Base-by-base conservation (phyloP, 2,797 vertebrate species). In the Enteromius unitaeniatus region DNA sequence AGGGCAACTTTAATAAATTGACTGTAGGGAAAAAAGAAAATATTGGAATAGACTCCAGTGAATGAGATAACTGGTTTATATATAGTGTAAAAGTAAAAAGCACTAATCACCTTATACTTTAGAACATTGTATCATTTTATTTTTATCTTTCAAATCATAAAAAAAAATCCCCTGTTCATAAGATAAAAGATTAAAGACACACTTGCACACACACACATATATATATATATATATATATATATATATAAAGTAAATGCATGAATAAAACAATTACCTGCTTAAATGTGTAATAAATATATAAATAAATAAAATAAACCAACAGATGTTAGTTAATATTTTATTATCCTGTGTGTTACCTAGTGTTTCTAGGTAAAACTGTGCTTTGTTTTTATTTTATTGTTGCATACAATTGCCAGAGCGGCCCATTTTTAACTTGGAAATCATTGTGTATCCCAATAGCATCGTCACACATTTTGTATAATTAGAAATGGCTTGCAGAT, bases 1-100 rank as follows among this genome's bases (percentile, higher is more conserved):
- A 82, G 31, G 60, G n/a, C 60, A 75, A 67, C 55, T 82, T 75
- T 42, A 47, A 82, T 47, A 67, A 1, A 67, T 67, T n/a, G 6
- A 51, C 11, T 65, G 42, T 47, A 26, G 6, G 2, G 2, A 28
- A 7, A 26, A 23, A 47, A 47, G 6, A 28, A 1, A 76, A 76
- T 17, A 13, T 13, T 23, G 3, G 28, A 55, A 23, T 70, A 17
- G 23, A 49, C 26, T 9, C 15, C 14, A 45, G 2, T 14, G 45
- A 17, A 3, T 9, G 7, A 1, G 23, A 42, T 45, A 23, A 65
- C 15, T 4, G 13, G 4, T 49, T 49, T 6, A 49, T 49, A 49
- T 49, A 49, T 17, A 49, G 14, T 49, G 47, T 49, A 49, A 17
- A 67, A 40, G 10, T n/a, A 68, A 2, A 42, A 26, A 26, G n/a